phyloP scores from a whole-genome alignment of 53 echinoderm and acorn worm species.

The Hippasteria phrygiana region DNA sequence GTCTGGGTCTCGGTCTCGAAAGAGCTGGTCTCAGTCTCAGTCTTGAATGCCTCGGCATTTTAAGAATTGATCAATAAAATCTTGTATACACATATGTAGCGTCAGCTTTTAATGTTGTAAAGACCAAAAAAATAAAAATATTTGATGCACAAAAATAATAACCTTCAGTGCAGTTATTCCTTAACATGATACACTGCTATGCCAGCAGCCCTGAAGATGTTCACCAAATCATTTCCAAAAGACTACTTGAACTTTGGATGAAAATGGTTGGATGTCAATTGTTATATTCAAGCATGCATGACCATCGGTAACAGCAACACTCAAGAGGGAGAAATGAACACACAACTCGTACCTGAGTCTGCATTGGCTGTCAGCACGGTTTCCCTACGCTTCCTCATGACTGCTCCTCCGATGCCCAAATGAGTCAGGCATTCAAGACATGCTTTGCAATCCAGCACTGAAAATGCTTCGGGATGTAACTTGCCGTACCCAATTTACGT shows the following conservation, averaged over 20 bases:
- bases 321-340: not conserved
- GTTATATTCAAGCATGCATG: not conserved
- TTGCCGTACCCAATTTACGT: not conserved
- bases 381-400: slow-evolving; percentile 28
- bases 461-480: not conserved
- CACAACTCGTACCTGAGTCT: slow-evolving; percentile 2
- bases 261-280: not conserved
- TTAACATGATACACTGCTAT: too few species aligned
- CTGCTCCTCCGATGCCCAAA: not conserved
- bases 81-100: too few species aligned
- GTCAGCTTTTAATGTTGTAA: too few species aligned
- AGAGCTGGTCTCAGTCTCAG: too few species aligned
- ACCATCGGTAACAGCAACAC: not conserved
- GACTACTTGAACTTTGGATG: not conserved
- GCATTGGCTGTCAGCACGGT: slow-evolving; percentile 1
- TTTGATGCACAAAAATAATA: too few species aligned
- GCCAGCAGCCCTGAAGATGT: too few species aligned
- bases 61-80: too few species aligned
- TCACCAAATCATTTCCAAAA: not conserved
- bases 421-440: not conserved
- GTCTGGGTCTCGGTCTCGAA: too few species aligned
- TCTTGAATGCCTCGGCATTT: too few species aligned
- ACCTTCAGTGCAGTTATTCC: too few species aligned
- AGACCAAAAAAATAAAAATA: too few species aligned
- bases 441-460: not conserved